A percentile compares a stretch with the other conserved stretches of the same genome.
phyloP scores from a whole-genome alignment of 2,888 invertebrate genomes.

The Peribatodes rhomboidaria region DNA sequence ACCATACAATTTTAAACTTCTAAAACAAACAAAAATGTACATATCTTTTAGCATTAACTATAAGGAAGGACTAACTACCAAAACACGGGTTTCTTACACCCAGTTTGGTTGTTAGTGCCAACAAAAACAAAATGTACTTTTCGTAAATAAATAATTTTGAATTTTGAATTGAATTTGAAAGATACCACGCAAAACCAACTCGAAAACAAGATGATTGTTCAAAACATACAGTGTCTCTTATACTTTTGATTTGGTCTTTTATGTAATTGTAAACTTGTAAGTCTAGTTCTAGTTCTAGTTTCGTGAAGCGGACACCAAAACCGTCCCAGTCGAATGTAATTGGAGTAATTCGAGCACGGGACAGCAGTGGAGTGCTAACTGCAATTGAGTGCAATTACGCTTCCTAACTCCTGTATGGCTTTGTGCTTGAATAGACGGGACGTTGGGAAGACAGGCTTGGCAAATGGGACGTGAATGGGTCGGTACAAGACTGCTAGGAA shows the following conservation, averaged over 20 bases:
- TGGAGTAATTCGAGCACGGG: slow-evolving; percentile 29
- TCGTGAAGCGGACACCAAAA: slow-evolving; percentile 5
- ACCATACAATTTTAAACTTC: too few relatives aligned
- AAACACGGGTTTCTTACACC: too few relatives aligned
- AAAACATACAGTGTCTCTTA: too few relatives aligned
- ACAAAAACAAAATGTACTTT: too few relatives aligned
- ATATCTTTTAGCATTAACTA: too few relatives aligned
- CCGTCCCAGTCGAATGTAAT: slow-evolving; percentile 29
- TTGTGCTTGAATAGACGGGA: slow-evolving; percentile 32
- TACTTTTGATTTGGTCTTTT: too few relatives aligned
- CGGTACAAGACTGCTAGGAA: background rate
- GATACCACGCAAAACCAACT: too few relatives aligned
- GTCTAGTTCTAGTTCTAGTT: background rate
- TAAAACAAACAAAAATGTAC: too few relatives aligned
- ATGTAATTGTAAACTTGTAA: slow-evolving; percentile 7
- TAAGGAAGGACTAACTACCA: too few relatives aligned
- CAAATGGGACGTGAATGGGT: background rate
- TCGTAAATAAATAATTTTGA: too few relatives aligned
- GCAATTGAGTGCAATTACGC: slow-evolving; percentile 38
- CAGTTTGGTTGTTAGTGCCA: too few relatives aligned
- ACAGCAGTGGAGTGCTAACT: slow-evolving; percentile 32
- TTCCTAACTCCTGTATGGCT: slow-evolving; percentile 32
- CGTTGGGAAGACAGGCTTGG: slow-evolving; percentile 6
- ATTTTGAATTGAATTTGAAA: background rate
- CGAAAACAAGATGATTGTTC: too few relatives aligned